These are phyloP conservation scores for Whitmania pigra DNA, from an alignment of 1,140 invertebrate species.

Conservation along the genomic window DNA sequence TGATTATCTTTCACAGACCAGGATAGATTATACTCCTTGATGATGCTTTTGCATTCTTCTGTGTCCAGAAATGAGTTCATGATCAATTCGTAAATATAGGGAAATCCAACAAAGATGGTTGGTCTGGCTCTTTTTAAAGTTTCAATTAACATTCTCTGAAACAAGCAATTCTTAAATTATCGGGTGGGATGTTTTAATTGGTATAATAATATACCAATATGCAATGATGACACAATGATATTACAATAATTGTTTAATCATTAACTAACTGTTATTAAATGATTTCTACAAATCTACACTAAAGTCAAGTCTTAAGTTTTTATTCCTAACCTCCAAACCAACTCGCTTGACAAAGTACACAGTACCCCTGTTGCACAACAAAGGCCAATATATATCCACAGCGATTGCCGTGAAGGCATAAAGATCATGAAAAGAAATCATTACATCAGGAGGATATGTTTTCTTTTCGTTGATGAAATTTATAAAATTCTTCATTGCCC, in stretches of 20 bases:
- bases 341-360: constrained; percentile 65
- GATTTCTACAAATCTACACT: no score
- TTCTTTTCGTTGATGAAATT: no score
- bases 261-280: no score
- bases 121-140: constrained; percentile 60
- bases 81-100: constrained; percentile 72
- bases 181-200: no score
- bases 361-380: constrained; percentile 45
- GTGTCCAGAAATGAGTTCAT: no score
- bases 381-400: constrained; percentile 57
- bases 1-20: no score
- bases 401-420: constrained; percentile 72
- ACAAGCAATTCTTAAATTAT: not conserved
- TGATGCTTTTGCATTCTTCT: no score
- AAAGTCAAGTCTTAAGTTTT: not conserved
- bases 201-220: no score
- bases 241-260: no score
- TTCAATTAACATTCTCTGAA: constrained; percentile 33
- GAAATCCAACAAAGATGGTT: constrained; percentile 66
- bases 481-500: no score
- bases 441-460: constrained; percentile 41
- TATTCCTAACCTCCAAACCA: constrained; percentile 50
- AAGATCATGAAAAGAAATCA: constrained; percentile 67
- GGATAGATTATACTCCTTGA: no score
- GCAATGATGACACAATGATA: no score